Evolutionary conservation across 2,888 invertebrate genomes (phyloP).

Genomic region (Alloplasta piceator): DNA sequence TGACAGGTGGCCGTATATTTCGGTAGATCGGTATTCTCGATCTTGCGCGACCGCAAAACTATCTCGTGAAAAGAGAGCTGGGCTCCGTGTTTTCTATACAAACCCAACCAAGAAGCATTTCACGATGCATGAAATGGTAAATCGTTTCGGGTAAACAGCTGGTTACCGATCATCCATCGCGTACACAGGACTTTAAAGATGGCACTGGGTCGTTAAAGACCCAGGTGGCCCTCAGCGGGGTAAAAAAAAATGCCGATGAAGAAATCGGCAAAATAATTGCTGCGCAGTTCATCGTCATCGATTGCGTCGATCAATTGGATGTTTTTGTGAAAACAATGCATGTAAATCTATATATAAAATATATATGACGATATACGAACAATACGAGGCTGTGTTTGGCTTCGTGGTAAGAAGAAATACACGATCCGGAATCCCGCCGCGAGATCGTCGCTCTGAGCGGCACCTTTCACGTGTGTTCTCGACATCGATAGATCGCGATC

Average conservation of each 20-base stretch:
- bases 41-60: conserved; percentile 41
- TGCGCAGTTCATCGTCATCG: conserved; percentile 24
- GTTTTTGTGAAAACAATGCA: conserved; percentile 31
- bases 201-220: no score
- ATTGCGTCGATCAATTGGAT: conserved; percentile 50
- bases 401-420: conserved; percentile 24
- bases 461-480: conserved; percentile 64
- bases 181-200: no score
- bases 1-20: conserved; percentile 71
- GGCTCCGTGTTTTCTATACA: conserved; percentile 51
- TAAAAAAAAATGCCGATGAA: conserved; percentile 1
- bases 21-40: conserved; percentile 73
- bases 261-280: conserved; percentile 39
- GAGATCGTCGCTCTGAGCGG: conserved; percentile 46
- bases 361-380: conserved; percentile 14
- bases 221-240: no score
- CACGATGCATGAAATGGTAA: conserved; percentile 22
- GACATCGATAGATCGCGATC: conserved; percentile 62
- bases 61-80: conserved; percentile 57
- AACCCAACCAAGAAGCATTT: conserved; percentile 46
- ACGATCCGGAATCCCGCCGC: conserved; percentile 33
- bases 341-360: conserved; percentile 14
- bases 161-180: conserved; percentile 45
- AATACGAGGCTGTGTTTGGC: conserved; percentile 12
- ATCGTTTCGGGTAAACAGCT: conserved; percentile 31